These are phyloP conservation scores for Saimiri boliviensis DNA, from an alignment of 2,113 vertebrate genomes.

Conservation along the genomic window DNA sequence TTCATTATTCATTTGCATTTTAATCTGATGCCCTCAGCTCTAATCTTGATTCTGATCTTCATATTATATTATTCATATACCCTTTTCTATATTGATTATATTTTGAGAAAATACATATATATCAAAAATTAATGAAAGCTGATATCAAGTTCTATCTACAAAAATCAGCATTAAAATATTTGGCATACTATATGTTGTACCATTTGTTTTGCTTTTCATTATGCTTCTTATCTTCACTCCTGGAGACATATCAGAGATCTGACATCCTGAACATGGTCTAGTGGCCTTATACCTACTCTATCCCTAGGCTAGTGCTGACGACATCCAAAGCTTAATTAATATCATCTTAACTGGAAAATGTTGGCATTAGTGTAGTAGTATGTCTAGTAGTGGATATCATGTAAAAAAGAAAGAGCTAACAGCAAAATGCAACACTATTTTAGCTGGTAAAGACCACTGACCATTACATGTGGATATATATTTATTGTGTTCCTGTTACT, in stretches of 20 bases:
- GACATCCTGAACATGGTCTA: neutral
- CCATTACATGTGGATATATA: neutral
- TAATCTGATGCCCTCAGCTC: conserved; percentile 23
- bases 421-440: neutral
- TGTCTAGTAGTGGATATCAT: neutral
- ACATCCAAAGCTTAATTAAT: conserved; percentile 19
- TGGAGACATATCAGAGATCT: conserved; percentile 13
- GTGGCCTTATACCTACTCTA: neutral
- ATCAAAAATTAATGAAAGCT: conserved; percentile 5
- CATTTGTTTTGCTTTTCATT: neutral
- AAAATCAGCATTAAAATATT: neutral
- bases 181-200: neutral
- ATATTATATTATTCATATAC: neutral
- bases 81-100: conserved; percentile 7
- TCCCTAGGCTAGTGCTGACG: neutral
- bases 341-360: conserved; percentile 17
- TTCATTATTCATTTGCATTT: conserved; percentile 49
- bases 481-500: conserved; percentile 17
- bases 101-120: conserved; percentile 39
- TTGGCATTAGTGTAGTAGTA: neutral
- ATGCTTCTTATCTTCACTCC: neutral
- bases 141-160: neutral
- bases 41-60: conserved; percentile 49
- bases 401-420: neutral
- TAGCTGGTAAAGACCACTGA: neutral